Base-by-base conservation (phyloP, 2,797 vertebrate genomes). In the Epinephelus malabaricus region DNA sequence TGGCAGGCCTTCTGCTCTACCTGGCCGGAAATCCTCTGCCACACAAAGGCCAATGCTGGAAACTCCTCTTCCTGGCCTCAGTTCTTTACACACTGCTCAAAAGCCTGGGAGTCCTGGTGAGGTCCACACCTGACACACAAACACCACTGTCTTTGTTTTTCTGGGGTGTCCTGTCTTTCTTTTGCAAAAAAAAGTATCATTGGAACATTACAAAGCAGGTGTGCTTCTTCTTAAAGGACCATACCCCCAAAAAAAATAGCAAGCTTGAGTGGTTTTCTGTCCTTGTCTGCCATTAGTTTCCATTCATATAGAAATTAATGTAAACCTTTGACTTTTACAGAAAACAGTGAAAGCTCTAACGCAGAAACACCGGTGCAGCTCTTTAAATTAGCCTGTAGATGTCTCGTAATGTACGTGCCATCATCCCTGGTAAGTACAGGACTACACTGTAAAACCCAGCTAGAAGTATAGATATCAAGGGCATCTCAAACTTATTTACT, bases 91-190 rank as follows among this genome's bases (percentile, higher is more conserved):
- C 89, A 0, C 68, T 90, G 34, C 56, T 91, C 13, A 93, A 88
- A 78, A 88, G 79, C 70, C 63, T 91, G 46, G 88, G 88, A 38
- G 13, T 91, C 49, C 68, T 92, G 92, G 94, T 94, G 79, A 93
- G 90, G 49, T 71, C 55, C 51, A 65, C n/a, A 54, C n/a, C 21
- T 19, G 30, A 51, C 34, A 70, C 45, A 17, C 25, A 55, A 34
- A 73, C 34, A 27, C 15, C 12, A 2, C 19, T 2, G 18, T 59
- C 23, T 18, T 40, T 61, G 11, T 19, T 30, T 25, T 43, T 21
- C 6, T 27, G 18, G 10, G 17, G 19, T 8, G 13, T 55, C 27
- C 27, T 8, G n/a, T 55, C n/a, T 50, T 50, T 62, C 30, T n/a
- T 23, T 21, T 59, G 19, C 27, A 2, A 15, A 18, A 17, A 27